Evolutionary conservation across 2,888 invertebrate species (phyloP), one percentile per base, ranked within the genome.

Genomic region (Nomada fucata): DNA sequence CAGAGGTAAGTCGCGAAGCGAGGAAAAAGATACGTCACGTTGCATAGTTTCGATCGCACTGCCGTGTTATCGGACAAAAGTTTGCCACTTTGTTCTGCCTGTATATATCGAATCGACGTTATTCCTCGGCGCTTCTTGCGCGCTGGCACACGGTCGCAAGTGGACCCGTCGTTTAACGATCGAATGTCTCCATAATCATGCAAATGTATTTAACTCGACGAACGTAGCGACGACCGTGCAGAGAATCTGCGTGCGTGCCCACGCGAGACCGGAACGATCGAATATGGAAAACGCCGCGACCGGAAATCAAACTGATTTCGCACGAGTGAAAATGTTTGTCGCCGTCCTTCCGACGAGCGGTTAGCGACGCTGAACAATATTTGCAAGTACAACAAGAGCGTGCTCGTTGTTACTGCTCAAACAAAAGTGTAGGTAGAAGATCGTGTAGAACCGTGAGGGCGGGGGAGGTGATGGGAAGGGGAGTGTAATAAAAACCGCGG

Each of bases 271-370:
- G 52, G 36, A 15, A 10, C 78, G 70, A 70, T 70, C 79, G 79
- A 78, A 78, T 78, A 78, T 78, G 79, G 79, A 79, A 79, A 79
- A 78, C 52, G 68, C 68, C 13, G 78, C 29, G 76, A 53, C 78
- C 36, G 60, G 79, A 70, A 78, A 79, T 79, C 79, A 78, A 78
- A 78, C 59, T 78, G 79, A 65, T 79, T 78, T 70, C 52, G 59
- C 57, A 79, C 70, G 79, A 68, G 79, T 68, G 79, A 72, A 79
- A 80, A 80, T 79, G 79, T 80, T 79, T 80, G 72, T 79, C 57
- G 23, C 71, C 79, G 73, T 69, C 50, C 72, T 68, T 53, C n/a
- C 36, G 68, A 36, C 68, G 26, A 50, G 50, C 52, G 57, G 57
- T 63, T 63, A 47, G 47, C n/a, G 50, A 52, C 26, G 50, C 20